Evolutionary conservation across 2,113 vertebrate genomes (phyloP), one percentile per base, ranked within the genome.

Genomic region (Cyprinodon tularosa): DNA sequence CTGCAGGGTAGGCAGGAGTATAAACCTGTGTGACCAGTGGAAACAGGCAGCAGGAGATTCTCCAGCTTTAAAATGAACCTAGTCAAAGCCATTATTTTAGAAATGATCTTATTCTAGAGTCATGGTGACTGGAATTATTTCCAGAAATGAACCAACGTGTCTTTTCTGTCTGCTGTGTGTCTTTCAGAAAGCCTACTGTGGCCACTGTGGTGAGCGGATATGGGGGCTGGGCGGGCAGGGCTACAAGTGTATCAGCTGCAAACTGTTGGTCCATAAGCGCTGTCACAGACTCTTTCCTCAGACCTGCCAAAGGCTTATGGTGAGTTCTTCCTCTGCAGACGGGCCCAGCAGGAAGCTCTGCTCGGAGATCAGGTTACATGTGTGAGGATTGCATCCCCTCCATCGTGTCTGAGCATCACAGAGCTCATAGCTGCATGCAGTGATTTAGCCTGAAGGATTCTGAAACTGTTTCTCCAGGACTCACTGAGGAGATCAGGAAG

Each of bases 191-290:
- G 96, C 97, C 0, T 96, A 96, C 92, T 99, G 98, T 86, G 97
- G 97, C 94, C 96, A 96, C 95, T 99, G 97, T 95, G 95, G 95
- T 70, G 97, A 99, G 92, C 96, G 97, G 97, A 99, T 99, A 99
- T 99, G 97, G 97, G 96, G 98, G 82, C 96, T 99, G 82, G 94
- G 95, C 76, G 93, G 91, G 94, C 97, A 98, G 95, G 98, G 97
- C 93, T 99, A 98, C 98, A 96, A 97, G 95, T 99, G 98, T 95
- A 95, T 99, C 96, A 96, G 95, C 96, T 99, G 97, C 97, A 96
- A 95, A 88, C 92, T 99, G 80, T 94, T 99, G 95, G 96, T 99
- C 94, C 98, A 99, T 99, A 99, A 98, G 91, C 97, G 97, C 88
- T 99, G 97, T 94, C 96, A 98, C 93, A 95, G 94, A 91, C 96